Evolutionary conservation across 2,888 invertebrate species (phyloP).

Genomic region (Cryptophagus acutangulus): DNA sequence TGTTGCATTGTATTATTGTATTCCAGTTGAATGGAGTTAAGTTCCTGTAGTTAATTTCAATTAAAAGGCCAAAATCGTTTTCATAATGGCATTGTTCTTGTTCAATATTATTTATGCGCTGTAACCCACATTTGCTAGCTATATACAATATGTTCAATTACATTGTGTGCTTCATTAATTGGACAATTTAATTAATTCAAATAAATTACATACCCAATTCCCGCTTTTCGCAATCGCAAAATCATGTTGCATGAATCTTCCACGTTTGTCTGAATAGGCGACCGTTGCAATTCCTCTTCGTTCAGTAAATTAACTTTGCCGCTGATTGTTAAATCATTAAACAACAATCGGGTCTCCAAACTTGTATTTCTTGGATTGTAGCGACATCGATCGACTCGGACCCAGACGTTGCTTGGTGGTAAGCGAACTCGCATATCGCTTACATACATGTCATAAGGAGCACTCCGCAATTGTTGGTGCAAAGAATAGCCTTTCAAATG

Average conservation of each 20-base stretch:
- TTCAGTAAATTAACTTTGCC: conserved; percentile 63
- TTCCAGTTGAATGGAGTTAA: too few relatives aligned
- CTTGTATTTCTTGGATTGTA: conserved; percentile 71
- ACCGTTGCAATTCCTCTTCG: conserved; percentile 47
- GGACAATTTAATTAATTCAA: too few relatives aligned
- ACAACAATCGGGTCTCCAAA: conserved; percentile 69
- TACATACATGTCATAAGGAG: conserved; percentile 65
- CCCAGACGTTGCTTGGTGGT: conserved; percentile 63
- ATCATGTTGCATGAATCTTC: conserved; percentile 70
- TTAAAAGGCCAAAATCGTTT: too few relatives aligned
- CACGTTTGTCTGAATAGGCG: conserved; percentile 41
- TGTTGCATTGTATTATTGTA: too few relatives aligned
- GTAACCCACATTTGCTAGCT: too few relatives aligned
- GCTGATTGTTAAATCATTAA: conserved; percentile 75
- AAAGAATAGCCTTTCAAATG: conserved; percentile 62
- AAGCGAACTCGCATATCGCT: conserved; percentile 65
- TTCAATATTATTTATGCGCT: too few relatives aligned
- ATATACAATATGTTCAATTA: too few relatives aligned
- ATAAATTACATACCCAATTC: conserved; percentile 55
- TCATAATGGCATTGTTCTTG: too few relatives aligned
- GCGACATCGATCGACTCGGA: conserved; percentile 65
- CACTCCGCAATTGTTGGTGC: conserved; percentile 58
- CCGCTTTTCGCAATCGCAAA: conserved; percentile 67
- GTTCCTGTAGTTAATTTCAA: too few relatives aligned
- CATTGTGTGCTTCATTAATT: too few relatives aligned